A percentile compares a stretch with the other conserved stretches of the same genome.
phyloP scores from a whole-genome alignment of 2,113 vertebrate genomes.

The Seriola rivoliana region DNA sequence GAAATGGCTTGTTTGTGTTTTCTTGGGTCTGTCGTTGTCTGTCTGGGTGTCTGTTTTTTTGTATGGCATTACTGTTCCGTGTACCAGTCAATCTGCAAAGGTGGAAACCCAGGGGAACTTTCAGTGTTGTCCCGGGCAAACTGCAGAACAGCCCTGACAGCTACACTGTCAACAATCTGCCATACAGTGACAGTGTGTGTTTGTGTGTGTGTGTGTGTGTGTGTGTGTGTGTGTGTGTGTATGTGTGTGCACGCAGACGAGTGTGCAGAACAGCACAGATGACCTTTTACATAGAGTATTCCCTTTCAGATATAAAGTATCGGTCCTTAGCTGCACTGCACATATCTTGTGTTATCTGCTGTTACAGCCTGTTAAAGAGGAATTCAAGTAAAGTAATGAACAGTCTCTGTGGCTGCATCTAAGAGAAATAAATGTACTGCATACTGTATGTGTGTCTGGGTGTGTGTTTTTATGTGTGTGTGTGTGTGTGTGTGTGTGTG shows the following conservation, averaged over 20 bases:
- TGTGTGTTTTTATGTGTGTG: neutral
- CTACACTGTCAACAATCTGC: conserved; percentile 48
- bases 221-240: neutral
- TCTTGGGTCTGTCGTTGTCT: neutral
- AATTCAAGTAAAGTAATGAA: neutral
- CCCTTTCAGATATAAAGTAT: conserved; percentile 40
- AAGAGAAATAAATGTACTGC: neutral
- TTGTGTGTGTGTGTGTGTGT: neutral
- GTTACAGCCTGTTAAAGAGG: neutral
- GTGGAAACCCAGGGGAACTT: conserved; percentile 30
- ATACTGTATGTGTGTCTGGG: neutral
- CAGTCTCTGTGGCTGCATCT: neutral
- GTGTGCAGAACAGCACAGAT: conserved; percentile 41
- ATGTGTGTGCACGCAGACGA: neutral
- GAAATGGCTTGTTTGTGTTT: neutral
- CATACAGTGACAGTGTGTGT: conserved; percentile 22
- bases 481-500: neutral
- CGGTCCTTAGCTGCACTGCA: conserved; percentile 1
- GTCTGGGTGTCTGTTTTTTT: neutral
- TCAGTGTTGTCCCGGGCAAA: conserved; percentile 14
- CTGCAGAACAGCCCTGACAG: conserved; percentile 50
- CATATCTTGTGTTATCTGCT: neutral
- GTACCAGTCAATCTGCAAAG: neutral
- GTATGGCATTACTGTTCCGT: neutral
- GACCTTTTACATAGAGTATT: conserved; percentile 51